phyloP scores from a whole-genome alignment of 2,888 invertebrate species.

The Plagodis pulveraria region DNA sequence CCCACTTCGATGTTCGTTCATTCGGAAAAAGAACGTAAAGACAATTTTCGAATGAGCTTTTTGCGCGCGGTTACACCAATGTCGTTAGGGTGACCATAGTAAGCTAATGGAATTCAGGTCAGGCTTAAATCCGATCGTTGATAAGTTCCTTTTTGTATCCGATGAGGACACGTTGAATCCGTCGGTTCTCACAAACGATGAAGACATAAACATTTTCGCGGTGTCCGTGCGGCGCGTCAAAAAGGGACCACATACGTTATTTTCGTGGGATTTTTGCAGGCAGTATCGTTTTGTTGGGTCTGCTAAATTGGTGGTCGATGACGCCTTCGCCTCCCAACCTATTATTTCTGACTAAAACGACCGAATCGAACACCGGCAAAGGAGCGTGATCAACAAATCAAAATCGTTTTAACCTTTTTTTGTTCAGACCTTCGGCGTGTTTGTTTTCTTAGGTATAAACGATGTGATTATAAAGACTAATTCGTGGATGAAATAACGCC shows the following conservation, averaged over 20 bases:
- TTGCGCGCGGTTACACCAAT: slow-evolving; percentile 73
- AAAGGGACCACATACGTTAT: slow-evolving; percentile 79
- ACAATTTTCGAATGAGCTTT: slow-evolving; percentile 67
- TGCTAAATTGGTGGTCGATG: slow-evolving; percentile 80
- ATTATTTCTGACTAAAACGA: slow-evolving; percentile 72
- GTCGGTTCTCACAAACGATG: slow-evolving; percentile 75
- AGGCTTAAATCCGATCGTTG: slow-evolving; percentile 55
- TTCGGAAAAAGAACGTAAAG: slow-evolving; percentile 64
- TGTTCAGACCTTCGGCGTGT: slow-evolving; percentile 63
- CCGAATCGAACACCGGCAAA: slow-evolving; percentile 63
- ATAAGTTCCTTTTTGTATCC: slow-evolving; percentile 52
- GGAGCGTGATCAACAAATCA: slow-evolving; percentile 79
- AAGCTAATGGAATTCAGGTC: slow-evolving; percentile 69
- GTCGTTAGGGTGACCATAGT: slow-evolving; percentile 75
- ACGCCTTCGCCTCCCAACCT: slow-evolving; percentile 76
- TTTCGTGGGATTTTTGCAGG: slow-evolving; percentile 64
- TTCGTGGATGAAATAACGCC: slow-evolving; percentile 50
- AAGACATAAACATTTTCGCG: slow-evolving; percentile 81
- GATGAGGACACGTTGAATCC: slow-evolving; percentile 53
- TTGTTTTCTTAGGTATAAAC: slow-evolving; percentile 76
- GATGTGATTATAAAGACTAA: slow-evolving; percentile 76
- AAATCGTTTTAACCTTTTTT: slow-evolving; percentile 56
- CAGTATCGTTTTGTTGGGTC: slow-evolving; percentile 58
- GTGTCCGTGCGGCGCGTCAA: slow-evolving; percentile 70
- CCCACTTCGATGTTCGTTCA: slow-evolving; percentile 52